Evolutionary conservation across 2,113 vertebrate species (phyloP), one percentile per base, ranked within the genome.

Genomic region (Ictidomys tridecemlineatus): DNA sequence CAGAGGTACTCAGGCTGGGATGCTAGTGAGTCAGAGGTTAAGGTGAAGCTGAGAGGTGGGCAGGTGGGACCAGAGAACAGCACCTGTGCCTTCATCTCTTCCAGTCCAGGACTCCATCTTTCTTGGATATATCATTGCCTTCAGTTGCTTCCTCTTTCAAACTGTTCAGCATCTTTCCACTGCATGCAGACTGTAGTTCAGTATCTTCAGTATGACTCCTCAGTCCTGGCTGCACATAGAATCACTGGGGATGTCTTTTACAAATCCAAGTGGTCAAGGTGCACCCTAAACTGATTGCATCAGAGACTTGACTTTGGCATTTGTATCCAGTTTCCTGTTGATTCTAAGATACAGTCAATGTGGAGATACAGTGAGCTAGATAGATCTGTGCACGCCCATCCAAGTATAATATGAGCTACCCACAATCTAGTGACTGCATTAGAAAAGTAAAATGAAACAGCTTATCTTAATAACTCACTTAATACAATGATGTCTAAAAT

Each of bases 391-490:
- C 26, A 45, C 48, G 69, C 4, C 7, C 28, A 12, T 6, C 94
- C 13, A 85, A 77, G 37, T n/a, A 14, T 67, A 78, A 87, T 61
- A 51, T 4, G 39, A 51, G 28, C 8, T 37, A n/a, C 18, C 32
- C 14, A 51, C 8, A 72, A 32, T 91, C 45, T 70, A 65, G 11
- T 26, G n/a, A 39, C 16, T 8, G 72, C 5, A 53, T 48, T 70
- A n/a, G 39, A 77, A 28, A 83, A 37, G 6, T 34, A 86, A 89
- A 77, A 72, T 85, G 34, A 87, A 89, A 37, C 2, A 79, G 39
- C 24, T 92, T 79, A 84, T 69, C 63, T 95, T 74, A 83, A 61
- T 79, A 53, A 56, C 56, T 10, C 26, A n/a, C 78, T 86, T 91
- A 92, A 67, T 13, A 24, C 0, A 32, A 0, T 67, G n/a, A 32